These are phyloP conservation scores for Ctenicera cuprea DNA, from an alignment of 2,888 invertebrate genomes.

Conservation along the genomic window DNA sequence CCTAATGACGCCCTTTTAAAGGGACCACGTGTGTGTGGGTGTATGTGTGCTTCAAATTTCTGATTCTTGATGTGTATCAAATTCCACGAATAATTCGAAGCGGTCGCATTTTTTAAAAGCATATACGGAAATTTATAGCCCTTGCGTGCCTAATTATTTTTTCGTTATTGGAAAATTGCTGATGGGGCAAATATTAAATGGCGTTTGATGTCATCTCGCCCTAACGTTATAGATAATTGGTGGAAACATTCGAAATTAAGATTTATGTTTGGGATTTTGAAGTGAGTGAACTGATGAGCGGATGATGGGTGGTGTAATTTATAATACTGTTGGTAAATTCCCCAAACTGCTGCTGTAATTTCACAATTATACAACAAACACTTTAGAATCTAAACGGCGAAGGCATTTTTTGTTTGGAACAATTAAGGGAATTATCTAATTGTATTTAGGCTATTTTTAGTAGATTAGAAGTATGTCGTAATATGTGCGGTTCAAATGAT, in stretches of 20 bases:
- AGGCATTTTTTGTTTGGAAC: too few relatives aligned
- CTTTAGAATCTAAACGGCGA: too few relatives aligned
- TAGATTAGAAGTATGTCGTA: too few relatives aligned
- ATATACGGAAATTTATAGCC: constrained; percentile 55
- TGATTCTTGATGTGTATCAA: constrained; percentile 62
- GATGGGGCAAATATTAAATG: constrained; percentile 19
- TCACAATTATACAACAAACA: too few relatives aligned
- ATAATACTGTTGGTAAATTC: too few relatives aligned
- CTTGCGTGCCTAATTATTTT: constrained; percentile 60
- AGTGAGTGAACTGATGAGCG: background rate
- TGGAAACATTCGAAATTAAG: constrained; percentile 17
- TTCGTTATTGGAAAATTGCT: constrained; percentile 47
- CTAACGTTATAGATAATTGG: constrained; percentile 3
- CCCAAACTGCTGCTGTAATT: too few relatives aligned
- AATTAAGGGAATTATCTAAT: too few relatives aligned
- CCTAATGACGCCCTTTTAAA: constrained; percentile 57
- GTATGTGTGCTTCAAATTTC: constrained; percentile 57
- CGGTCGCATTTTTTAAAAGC: constrained; percentile 47
- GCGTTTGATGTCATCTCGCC: constrained; percentile 14
- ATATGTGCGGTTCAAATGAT: too few relatives aligned
- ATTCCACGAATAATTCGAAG: constrained; percentile 49
- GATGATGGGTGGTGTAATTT: background rate
- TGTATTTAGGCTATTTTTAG: too few relatives aligned
- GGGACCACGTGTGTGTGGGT: constrained; percentile 56
- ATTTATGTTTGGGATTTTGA: constrained; percentile 13